These are phyloP conservation scores for Aplysia californica DNA, from an alignment of 1,140 invertebrate genomes.

Conservation along the genomic window DNA sequence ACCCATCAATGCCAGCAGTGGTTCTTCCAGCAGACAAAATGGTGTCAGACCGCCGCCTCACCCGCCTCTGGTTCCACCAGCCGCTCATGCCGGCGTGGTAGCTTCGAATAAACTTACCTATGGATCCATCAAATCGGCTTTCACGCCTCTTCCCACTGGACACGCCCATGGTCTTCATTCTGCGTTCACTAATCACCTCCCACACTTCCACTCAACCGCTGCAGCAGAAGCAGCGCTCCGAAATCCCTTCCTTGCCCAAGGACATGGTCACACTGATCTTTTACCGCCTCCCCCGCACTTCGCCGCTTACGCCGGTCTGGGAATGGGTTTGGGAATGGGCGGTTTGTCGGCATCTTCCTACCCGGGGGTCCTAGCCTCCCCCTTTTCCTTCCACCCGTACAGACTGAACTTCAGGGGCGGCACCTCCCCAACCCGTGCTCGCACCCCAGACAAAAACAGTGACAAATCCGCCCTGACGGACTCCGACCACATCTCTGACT, in stretches of 20 bases:
- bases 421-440: conserved; percentile 23
- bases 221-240: conserved; percentile 41
- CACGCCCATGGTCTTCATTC: conserved; percentile 53
- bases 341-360: conserved; percentile 31
- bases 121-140: conserved; percentile 59
- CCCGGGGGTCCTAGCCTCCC: conserved; percentile 42
- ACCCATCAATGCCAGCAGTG: conserved; percentile 8
- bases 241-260: conserved; percentile 40
- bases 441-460: conserved; percentile 41
- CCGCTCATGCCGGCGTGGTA: background rate
- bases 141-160: conserved; percentile 55
- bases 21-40: conserved; percentile 9
- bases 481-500: conserved; percentile 44
- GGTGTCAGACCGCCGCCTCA: background rate
- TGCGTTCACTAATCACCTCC: conserved; percentile 57
- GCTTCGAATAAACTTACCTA: conserved; percentile 32
- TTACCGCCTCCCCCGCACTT: conserved; percentile 34
- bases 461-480: conserved; percentile 43
- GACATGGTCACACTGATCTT: conserved; percentile 32
- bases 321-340: conserved; percentile 30
- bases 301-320: conserved; percentile 41
- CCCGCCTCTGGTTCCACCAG: conserved; percentile 14
- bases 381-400: conserved; percentile 50
- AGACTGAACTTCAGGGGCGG: conserved; percentile 33
- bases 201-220: conserved; percentile 37